Evolutionary conservation across 2,888 invertebrate species (phyloP), one percentile per base, ranked within the genome.

Genomic region (Lacanobia oleracea): DNA sequence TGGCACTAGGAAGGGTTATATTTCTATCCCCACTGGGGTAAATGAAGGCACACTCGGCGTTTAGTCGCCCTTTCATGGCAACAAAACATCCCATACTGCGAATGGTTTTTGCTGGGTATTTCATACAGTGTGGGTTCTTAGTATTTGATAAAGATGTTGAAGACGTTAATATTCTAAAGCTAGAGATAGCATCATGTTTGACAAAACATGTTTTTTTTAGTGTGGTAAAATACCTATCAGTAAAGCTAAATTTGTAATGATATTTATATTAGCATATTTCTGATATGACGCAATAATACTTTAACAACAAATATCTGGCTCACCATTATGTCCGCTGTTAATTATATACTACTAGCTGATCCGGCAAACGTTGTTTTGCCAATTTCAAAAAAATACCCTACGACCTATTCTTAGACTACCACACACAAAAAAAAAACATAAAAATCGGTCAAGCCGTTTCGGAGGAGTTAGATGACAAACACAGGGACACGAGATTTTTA

Each of bases 61-160:
- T 76, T 69, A 76, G 21, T 69, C 7, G 18, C 51, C 37, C 51
- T 73, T 59, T 45, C 40, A 37, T 18, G 50, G 18, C 9, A 59
- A 37, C 37, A 57, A 51, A 67, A 51, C 18, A 57, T 59, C n/a
- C 8, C 43, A 18, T 21, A n/a, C 23, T 27, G 40, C 6, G 18
- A 33, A 23, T 12, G 23, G 23, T 57, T 73, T 48, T 64, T 27
- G 10, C 74, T 14, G 33, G 21, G 12, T 43, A 43, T 48, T 48
- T 33, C 33, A 33, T 33, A 18, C 2, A 8, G 6, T 48, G 48
- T 48, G 48, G 48, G 18, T 12, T 12, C 8, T 43, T 2, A 12
- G 1, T 8, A 18, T 48, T 1, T 48, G 8, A 2, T 8, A 48
- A 18, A 48, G 18, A 48, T 16, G 18, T 48, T 8, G 7, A 48